These are phyloP conservation scores for Meteorus colon DNA, from an alignment of 2,888 invertebrate genomes.

Conservation along the genomic window DNA sequence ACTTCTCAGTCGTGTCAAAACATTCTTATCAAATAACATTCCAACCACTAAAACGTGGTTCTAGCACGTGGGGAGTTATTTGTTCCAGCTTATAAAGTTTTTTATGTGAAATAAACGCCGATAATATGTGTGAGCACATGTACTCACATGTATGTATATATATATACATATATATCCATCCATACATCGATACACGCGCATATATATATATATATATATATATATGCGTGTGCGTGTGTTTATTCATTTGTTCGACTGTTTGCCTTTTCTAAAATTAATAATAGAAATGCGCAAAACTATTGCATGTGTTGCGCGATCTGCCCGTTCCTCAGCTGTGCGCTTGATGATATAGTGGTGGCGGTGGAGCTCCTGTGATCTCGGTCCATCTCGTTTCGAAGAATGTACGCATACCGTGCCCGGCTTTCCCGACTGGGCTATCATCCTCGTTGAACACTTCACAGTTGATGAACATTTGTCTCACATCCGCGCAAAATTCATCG, in stretches of 20 bases:
- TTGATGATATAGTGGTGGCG: constrained; percentile 64
- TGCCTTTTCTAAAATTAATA: constrained; percentile 58
- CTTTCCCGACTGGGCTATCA: constrained; percentile 97
- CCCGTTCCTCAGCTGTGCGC: constrained; percentile 71
- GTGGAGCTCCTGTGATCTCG: constrained; percentile 77
- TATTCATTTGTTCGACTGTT: not conserved
- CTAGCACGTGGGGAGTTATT: constrained; percentile 26
- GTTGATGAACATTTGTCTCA: constrained; percentile 96
- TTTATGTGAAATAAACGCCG: not conserved
- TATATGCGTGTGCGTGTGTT: not conserved
- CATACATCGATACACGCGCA: too few relatives aligned
- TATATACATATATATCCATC: too few relatives aligned
- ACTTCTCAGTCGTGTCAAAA: not conserved
- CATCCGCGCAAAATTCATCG: constrained; percentile 94
- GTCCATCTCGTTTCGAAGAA: constrained; percentile 95
- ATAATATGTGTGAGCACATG: not conserved
- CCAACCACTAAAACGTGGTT: constrained; percentile 67
- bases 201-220: too few relatives aligned
- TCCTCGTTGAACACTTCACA: constrained; percentile 99
- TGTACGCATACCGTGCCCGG: constrained; percentile 93
- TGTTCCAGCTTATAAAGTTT: not conserved
- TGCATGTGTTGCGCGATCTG: constrained; percentile 71
- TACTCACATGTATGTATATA: too few relatives aligned
- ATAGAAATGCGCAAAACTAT: constrained; percentile 72
- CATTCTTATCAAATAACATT: constrained; percentile 28